Base-by-base conservation (phyloP, 2,888 invertebrate genomes). In the Mantis religiosa region DNA sequence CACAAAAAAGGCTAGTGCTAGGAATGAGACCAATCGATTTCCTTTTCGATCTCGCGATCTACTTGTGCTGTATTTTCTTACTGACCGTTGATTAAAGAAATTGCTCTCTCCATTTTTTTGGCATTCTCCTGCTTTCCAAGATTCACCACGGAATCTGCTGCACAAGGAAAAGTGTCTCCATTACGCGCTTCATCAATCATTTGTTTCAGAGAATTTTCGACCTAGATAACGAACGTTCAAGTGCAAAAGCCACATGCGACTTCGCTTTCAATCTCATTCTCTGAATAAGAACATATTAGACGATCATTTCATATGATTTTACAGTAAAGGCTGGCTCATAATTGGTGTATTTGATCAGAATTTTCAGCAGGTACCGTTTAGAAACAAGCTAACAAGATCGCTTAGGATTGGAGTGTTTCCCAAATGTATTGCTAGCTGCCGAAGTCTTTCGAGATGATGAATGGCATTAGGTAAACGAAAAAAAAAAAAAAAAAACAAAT, bases 111-210 rank as follows among this genome's bases (percentile, higher is more conserved):
- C 20, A 71, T 71, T 71, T 71, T 54, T 71, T 71, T 71, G 20
- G 4, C 25, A 71, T 71, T 3, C 54, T 71, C 25, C 54, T 71
- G 54, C 54, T 71, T 71, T 71, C 54, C 54, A 71, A 71, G 54
- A 71, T 71, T 71, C 54, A 71, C 54, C 54, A 71, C 54, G 54
- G 54, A 71, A 71, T 71, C 54, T 71, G 25, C 25, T 20, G 54
- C 54, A 71, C 82, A 87, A 41, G 34, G 82, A 87, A 82, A 87
- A 87, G 87, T 87, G 87, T 81, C 87, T 82, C 28, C 28, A 34
- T 82, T 87, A 27, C 41, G 87, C 87, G 87, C 87, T 87, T 82
- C 87, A 87, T 87, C 87, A n/a, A 34, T 87, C 87, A 87, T 82
- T 82, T 87, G 87, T 87, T 15, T 30, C 87, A 87, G 87, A n/a